A percentile compares a stretch with the other conserved stretches of the same genome.
Conservation (phyloP, 2,797 vertebrate genomes). For the Thaleichthys pacificus region DNA sequence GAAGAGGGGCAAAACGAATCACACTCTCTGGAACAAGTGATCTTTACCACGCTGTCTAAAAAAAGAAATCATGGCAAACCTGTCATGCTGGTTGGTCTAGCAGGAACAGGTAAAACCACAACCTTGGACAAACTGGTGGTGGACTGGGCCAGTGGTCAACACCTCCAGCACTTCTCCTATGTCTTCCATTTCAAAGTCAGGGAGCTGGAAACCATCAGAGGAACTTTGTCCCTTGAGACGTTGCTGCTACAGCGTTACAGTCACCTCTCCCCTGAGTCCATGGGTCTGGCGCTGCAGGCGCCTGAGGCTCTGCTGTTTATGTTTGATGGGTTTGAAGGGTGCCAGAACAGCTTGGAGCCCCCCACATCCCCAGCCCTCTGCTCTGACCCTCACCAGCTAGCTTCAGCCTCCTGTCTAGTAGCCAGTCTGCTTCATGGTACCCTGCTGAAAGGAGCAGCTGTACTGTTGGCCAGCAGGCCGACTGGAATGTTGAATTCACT, state of each 20-base stretch:
- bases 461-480: constrained; percentile 63
- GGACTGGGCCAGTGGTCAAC: constrained; percentile 64
- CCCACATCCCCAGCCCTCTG: constrained; percentile 36
- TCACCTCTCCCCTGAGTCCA: constrained; percentile 32
- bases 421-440: constrained; percentile 67
- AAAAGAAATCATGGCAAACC: constrained; percentile 11
- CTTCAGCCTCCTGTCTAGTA: constrained; percentile 52
- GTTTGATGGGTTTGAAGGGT: constrained; percentile 72
- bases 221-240: constrained; percentile 54
- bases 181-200: constrained; percentile 65
- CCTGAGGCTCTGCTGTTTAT: constrained; percentile 69
- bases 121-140: constrained; percentile 68
- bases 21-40: constrained; percentile 42
- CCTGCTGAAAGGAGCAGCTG: constrained; percentile 67
- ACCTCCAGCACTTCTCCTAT: constrained; percentile 61
- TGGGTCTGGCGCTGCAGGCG: constrained; percentile 42
- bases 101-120: constrained; percentile 76
- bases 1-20: not conserved
- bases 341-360: constrained; percentile 47
- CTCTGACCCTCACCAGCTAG: constrained; percentile 40
- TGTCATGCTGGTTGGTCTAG: constrained; percentile 64
- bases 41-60: constrained; percentile 43
- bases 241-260: constrained; percentile 50
- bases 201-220: constrained; percentile 43
- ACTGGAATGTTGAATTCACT: constrained; percentile 27